phyloP scores from a whole-genome alignment of 2,888 invertebrate species.

The Drymonia ruficornis region DNA sequence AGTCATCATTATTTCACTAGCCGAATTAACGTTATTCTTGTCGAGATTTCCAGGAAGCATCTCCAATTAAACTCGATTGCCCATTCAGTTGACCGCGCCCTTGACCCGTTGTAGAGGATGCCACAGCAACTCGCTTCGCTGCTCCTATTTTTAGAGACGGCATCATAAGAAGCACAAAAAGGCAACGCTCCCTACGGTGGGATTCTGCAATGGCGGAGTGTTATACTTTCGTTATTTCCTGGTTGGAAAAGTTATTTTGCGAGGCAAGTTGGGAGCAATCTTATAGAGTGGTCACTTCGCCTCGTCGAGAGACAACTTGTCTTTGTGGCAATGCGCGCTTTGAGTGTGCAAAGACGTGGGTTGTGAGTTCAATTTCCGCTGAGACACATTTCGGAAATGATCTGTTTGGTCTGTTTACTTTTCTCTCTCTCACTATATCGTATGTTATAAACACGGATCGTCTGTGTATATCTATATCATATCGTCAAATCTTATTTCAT shows the following conservation, averaged over 20 bases:
- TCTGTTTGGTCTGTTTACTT: constrained; percentile 2
- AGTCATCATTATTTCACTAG: background rate
- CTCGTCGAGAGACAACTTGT: background rate
- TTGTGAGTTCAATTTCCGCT: background rate
- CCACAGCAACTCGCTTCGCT: constrained; percentile 10
- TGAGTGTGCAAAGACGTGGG: background rate
- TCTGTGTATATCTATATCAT: too few species aligned
- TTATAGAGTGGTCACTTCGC: background rate
- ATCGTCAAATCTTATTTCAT: too few species aligned
- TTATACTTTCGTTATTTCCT: background rate
- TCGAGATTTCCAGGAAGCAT: constrained; percentile 17
- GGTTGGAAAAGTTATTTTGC: background rate
- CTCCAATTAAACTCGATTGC: constrained; percentile 23
- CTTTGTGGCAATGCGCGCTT: background rate
- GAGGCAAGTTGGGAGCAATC: constrained; percentile 1
- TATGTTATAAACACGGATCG: background rate
- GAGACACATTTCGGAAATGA: background rate
- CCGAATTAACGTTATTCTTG: constrained; percentile 3
- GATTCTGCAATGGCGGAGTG: background rate
- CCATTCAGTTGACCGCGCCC: constrained; percentile 21
- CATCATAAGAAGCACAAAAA: constrained; percentile 7
- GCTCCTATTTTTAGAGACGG: constrained; percentile 24
- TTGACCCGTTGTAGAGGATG: constrained; percentile 27
- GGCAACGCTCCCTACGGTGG: background rate
- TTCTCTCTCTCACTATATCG: background rate